A percentile compares a stretch with the other conserved stretches of the same genome.
Evolutionary conservation across 2,888 invertebrate genomes (phyloP).

Genomic region (Drosophila tanythrix): DNA sequence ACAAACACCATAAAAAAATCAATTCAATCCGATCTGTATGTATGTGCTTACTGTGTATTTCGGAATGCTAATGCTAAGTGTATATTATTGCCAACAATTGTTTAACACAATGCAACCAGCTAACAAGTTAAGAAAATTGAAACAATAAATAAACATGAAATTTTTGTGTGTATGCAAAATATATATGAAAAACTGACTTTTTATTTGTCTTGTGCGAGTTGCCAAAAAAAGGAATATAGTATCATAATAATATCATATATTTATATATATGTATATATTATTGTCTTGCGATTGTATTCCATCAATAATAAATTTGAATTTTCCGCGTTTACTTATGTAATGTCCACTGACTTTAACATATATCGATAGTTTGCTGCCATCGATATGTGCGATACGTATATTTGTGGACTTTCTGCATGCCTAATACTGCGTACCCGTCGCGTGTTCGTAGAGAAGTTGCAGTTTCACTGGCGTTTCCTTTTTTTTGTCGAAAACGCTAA

Average conservation of each 20-base stretch:
- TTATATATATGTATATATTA: not conserved
- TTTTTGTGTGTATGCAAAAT: constrained; percentile 75
- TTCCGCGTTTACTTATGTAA: not conserved
- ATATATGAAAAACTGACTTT: constrained; percentile 21
- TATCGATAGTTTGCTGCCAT: constrained; percentile 27
- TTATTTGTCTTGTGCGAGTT: not conserved
- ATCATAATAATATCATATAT: not conserved
- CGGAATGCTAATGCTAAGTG: constrained; percentile 26
- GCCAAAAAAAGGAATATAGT: not conserved
- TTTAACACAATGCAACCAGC: constrained; percentile 39
- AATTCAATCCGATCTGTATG: constrained; percentile 37
- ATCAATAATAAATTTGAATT: constrained; percentile 3
- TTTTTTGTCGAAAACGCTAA: constrained; percentile 33
- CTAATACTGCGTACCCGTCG: constrained; percentile 57
- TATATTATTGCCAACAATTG: constrained; percentile 30
- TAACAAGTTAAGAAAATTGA: constrained; percentile 55
- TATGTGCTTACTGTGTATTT: constrained; percentile 44
- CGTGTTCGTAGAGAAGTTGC: constrained; percentile 62
- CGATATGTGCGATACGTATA: constrained; percentile 9
- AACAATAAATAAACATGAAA: constrained; percentile 69
- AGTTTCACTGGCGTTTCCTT: constrained; percentile 57
- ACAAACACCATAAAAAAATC: not conserved
- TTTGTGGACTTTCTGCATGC: constrained; percentile 23
- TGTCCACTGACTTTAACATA: too few relatives aligned
- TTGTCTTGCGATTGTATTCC: not conserved